Evolutionary conservation across 2,797 vertebrate species (phyloP), one percentile per base, ranked within the genome.

Genomic region (Acrossocheilus wenchowensis): DNA sequence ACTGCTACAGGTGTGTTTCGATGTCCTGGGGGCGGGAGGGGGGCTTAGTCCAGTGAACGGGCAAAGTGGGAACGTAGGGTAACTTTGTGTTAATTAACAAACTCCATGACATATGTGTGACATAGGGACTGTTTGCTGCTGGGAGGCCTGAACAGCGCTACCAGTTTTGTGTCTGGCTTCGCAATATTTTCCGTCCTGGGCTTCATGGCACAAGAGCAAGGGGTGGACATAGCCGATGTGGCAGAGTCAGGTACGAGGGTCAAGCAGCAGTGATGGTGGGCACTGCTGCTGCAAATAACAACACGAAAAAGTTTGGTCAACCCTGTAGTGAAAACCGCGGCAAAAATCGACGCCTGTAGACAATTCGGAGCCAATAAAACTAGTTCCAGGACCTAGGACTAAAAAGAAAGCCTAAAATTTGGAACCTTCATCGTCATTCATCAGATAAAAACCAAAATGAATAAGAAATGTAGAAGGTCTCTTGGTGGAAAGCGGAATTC

Each of bases 111-210:
- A 95, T 98, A 97, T 98, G 97, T 99, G 97, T 98, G 96, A 97
- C 97, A 97, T 97, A 99, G 98, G 98, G 98, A 99, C 98, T 99
- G 98, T 98, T 96, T 99, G 97, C 98, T 99, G 97, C 98, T 99
- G 96, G 98, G 98, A 97, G 98, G 94, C 97, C 98, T 99, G 96
- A 99, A 99, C 98, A 99, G 98, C 94, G 97, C 97, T 96, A 99
- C 98, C 97, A 99, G 98, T 96, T 99, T 97, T 97, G 96, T 97
- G 95, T 97, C 97, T 96, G 97, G 97, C 96, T 97, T 97, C 96
- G 97, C 97, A 95, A 97, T 97, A 96, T 97, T 97, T 96, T 97
- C 97, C 96, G 94, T 97, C 96, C 97, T 97, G 96, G 97, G 97
- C 96, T 97, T 97, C 97, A 97, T 97, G 97, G 97, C 97, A 96